Conservation (phyloP, 2,888 invertebrate species). For the Nomada lathburiana region DNA sequence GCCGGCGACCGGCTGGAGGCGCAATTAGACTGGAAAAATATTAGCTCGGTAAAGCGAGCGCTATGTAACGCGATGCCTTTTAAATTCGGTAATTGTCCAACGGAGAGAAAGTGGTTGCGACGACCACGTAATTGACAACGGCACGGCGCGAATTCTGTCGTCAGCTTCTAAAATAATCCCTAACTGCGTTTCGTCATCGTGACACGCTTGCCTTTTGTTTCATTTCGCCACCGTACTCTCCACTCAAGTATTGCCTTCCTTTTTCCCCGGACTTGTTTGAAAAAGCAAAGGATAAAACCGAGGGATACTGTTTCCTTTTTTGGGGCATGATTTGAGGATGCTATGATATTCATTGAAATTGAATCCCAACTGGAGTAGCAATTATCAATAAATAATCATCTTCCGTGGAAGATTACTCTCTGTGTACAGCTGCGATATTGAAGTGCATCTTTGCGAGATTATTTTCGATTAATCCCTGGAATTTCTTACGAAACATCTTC, state of each 20-base stretch:
- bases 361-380: too few species aligned
- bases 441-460: too few species aligned
- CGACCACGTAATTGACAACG: conserved; percentile 56
- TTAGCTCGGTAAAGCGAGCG: conserved; percentile 70
- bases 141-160: conserved; percentile 36
- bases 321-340: too few species aligned
- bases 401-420: too few species aligned
- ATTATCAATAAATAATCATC: too few species aligned
- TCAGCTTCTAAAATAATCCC: conserved; percentile 65
- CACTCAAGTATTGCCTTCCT: background rate
- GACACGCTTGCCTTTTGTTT: background rate
- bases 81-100: conserved; percentile 72
- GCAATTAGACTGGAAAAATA: conserved; percentile 72
- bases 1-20: conserved; percentile 36
- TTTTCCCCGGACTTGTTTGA: too few species aligned
- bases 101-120: conserved; percentile 52
- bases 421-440: too few species aligned
- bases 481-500: background rate
- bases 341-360: too few species aligned
- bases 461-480: too few species aligned
- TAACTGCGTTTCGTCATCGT: conserved; percentile 9
- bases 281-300: too few species aligned
- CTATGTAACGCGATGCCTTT: conserved; percentile 70
- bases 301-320: too few species aligned
- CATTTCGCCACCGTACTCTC: background rate